These are phyloP conservation scores for Erythrocebus patas DNA, from an alignment of 2,113 vertebrate genomes.

Conservation along the genomic window DNA sequence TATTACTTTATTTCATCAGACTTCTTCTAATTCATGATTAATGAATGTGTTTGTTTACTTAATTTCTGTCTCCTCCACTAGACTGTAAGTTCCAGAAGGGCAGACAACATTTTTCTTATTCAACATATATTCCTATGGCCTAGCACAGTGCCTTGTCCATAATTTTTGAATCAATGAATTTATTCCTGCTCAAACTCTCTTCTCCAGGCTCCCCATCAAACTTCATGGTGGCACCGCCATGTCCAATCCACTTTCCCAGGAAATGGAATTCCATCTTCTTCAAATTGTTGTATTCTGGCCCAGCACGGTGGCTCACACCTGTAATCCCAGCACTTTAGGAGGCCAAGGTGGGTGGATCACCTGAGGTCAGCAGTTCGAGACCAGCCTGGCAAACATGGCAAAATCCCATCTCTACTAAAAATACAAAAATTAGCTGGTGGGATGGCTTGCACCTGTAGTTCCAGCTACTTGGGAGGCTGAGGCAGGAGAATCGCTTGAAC, in stretches of 20 bases:
- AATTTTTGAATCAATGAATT: neutral
- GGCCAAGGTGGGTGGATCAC: too few species aligned
- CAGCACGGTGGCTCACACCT: too few species aligned
- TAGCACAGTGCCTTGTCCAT: neutral
- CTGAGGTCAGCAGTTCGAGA: too few species aligned
- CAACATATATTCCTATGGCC: neutral
- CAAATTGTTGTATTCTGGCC: too few species aligned
- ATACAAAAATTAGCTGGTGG: too few species aligned
- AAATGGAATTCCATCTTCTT: neutral
- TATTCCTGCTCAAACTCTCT: neutral
- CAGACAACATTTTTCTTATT: neutral
- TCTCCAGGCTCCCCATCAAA: neutral
- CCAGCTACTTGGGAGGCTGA: too few species aligned
- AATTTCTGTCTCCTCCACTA: neutral
- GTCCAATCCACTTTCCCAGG: neutral
- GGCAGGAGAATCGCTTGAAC: too few species aligned
- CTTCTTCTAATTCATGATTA: neutral
- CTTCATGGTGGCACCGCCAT: rapidly evolving
- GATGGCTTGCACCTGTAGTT: too few species aligned
- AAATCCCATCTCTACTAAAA: too few species aligned
- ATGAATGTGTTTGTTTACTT: neutral
- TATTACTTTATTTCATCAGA: neutral
- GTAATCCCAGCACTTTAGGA: too few species aligned
- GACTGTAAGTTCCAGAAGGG: neutral
- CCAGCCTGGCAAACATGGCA: too few species aligned